Percentiles rank a stretch among this genome's conserved stretches.
Evolutionary conservation across 1,140 invertebrate genomes (phyloP).

Genomic region (Ceratosolen solmsi): DNA sequence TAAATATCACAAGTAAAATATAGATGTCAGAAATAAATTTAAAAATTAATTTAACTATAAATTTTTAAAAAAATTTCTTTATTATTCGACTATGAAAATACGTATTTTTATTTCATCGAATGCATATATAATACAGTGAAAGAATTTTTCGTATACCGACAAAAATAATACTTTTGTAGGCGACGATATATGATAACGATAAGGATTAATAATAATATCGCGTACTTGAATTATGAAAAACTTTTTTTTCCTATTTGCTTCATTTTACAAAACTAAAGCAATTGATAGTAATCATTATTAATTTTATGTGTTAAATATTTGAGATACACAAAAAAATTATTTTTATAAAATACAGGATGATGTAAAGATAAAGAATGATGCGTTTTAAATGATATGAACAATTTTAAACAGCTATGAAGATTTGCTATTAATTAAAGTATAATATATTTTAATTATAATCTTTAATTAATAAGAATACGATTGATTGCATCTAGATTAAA

Average conservation of each 20-base stretch:
- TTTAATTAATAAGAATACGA: background rate
- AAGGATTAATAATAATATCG: too few relatives aligned
- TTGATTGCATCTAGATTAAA: background rate
- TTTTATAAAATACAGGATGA: too few relatives aligned
- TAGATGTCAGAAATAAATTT: background rate
- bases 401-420: too few relatives aligned
- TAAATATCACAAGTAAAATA: too few relatives aligned
- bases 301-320: too few relatives aligned
- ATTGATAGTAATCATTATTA: too few relatives aligned
- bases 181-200: background rate
- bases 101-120: background rate
- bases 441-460: background rate
- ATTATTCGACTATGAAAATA: constrained; percentile 17
- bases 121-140: background rate
- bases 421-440: too few relatives aligned
- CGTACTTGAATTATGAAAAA: constrained; percentile 9
- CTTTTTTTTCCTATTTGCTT: background rate
- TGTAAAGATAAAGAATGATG: too few relatives aligned
- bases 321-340: too few relatives aligned
- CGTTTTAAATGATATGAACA: too few relatives aligned
- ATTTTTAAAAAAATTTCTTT: constrained; percentile 14
- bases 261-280: too few relatives aligned
- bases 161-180: background rate
- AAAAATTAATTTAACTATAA: background rate
- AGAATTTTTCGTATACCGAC: background rate